Evolutionary conservation across 2,797 vertebrate species (phyloP), one percentile per base, ranked within the genome.

Genomic region (Dicrostonyx torquatus): DNA sequence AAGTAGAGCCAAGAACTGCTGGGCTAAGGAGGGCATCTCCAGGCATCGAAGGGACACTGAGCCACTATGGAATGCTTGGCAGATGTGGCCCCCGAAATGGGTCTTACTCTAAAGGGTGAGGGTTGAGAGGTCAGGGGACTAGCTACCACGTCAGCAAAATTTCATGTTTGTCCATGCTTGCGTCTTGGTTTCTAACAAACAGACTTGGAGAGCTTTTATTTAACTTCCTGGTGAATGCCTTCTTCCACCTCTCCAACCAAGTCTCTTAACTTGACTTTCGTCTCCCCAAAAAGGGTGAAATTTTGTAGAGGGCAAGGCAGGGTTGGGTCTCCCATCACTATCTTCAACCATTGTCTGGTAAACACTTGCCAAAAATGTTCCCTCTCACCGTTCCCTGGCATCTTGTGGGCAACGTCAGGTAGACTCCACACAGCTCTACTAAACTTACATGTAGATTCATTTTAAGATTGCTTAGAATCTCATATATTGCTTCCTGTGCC

Each of bases 21-120:
- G 55, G 50, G 50, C 20, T 37, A 68, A 95, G n/a, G 24, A 86
- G 48, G n/a, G 2, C 29, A 22, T 12, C 45, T 13, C 34, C 2
- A 14, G 76, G 55, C 43, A 64, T 55, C 5, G 0, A 79, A 26
- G 55, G 34, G 43, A 22, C 5, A 29, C 55, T 15, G 43, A 93
- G 45, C 4, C 8, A 26, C 48, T 20, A 20, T 18, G 37, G 29
- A 84, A 45, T 29, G 8, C 26, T 2, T 48, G 7, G n/a, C 72
- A 34, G 53, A 72, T n/a, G 18, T 43, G 79, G 48, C 18, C 55
- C 86, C 17, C 26, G 29, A 60, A 24, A 10, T 68, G 53, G 13
- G 13, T 53, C 72, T 95, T n/a, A 60, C n/a, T n/a, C 68, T 72
- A 60, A 79, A 93, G 93, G 24, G 77, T 40, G 66, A 91, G 26